Conservation (phyloP, 2,797 vertebrate species). For the Danio kyathit region DNA sequence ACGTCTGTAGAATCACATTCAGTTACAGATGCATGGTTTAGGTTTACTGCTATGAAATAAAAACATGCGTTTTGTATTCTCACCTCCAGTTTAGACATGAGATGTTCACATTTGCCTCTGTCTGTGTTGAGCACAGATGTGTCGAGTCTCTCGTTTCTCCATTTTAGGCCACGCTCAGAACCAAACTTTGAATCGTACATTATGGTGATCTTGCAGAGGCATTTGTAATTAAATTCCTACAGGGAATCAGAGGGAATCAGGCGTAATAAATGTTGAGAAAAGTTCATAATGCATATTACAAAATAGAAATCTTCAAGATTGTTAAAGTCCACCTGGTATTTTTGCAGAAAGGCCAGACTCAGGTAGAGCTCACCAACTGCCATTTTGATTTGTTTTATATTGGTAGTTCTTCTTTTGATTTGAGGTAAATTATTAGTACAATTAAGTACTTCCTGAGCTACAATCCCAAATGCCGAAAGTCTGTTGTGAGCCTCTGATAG, state of each 20-base stretch:
- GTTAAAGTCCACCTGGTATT: constrained; percentile 61
- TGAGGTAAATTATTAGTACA: constrained; percentile 25
- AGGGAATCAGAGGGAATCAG: neutral
- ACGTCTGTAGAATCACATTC: constrained; percentile 50
- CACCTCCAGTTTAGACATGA: constrained; percentile 66
- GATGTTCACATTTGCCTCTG: constrained; percentile 49
- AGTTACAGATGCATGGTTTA: constrained; percentile 6
- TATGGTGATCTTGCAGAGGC: constrained; percentile 66
- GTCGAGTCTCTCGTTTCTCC: constrained; percentile 64
- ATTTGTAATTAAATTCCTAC: constrained; percentile 64
- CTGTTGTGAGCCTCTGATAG: constrained; percentile 60
- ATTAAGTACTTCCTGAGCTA: constrained; percentile 36
- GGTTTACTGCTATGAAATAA: neutral
- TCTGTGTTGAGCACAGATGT: constrained; percentile 57
- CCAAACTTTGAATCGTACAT: constrained; percentile 62
- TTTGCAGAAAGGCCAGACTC: constrained; percentile 65
- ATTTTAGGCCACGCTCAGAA: constrained; percentile 55
- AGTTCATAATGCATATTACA: neutral
- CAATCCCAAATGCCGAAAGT: constrained; percentile 53
- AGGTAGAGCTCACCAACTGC: constrained; percentile 67
- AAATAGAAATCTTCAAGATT: neutral
- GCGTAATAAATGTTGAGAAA: neutral
- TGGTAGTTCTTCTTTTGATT: constrained; percentile 33
- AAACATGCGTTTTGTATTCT: neutral
- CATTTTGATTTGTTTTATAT: constrained; percentile 62